Evolutionary conservation across 1,140 invertebrate genomes (phyloP), one percentile per base, ranked within the genome.

Genomic region (Hycleus cichorii): DNA sequence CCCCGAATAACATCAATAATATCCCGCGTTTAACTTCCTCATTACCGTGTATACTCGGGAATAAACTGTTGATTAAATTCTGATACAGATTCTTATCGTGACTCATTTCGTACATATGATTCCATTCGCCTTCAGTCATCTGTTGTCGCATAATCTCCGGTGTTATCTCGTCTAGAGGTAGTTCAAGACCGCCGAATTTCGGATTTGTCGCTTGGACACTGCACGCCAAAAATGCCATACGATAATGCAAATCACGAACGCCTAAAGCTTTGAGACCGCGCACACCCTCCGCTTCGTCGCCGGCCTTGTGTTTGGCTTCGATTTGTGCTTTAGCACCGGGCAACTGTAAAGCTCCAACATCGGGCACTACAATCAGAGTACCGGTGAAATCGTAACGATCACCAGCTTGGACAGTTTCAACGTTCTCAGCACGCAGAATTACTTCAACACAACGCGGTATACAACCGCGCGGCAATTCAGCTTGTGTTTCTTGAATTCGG

Each of bases 21-120:
- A 99, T 88, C 1, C 91, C 97, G 59, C 91, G 81, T 72, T 99
- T 99, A 8, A 99, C 90, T 76, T 99, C 95, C 63, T 98, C 96
- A 75, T 95, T 97, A 45, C 97, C 97, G 72, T 98, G 95, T 70
- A 99, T 93, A 9, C 95, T 91, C 0, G 97, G 95, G 70, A 99
- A 99, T 5, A 99, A 78, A 69, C 93, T 95, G 24, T 83, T 82
- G 11, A 93, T 92, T 7, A 99, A 77, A 75, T 99, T 98, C 39
- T 89, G 80, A 71, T 95, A 97, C 0, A 99, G 75, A 76, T 95
- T 91, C 63, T 87, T 87, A 70, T 99, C 97, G 57, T 88, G 82
- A 45, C 89, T 94, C 97, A 99, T 99, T 66, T 96, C 90, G 69
- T 96, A 97, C 47, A 99, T 88, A 74, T 82, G 93, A 63, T 94